A percentile compares a stretch with the other conserved stretches of the same genome.
phyloP scores from a whole-genome alignment of 1,140 invertebrate species.

The Ceratina calcarata region DNA sequence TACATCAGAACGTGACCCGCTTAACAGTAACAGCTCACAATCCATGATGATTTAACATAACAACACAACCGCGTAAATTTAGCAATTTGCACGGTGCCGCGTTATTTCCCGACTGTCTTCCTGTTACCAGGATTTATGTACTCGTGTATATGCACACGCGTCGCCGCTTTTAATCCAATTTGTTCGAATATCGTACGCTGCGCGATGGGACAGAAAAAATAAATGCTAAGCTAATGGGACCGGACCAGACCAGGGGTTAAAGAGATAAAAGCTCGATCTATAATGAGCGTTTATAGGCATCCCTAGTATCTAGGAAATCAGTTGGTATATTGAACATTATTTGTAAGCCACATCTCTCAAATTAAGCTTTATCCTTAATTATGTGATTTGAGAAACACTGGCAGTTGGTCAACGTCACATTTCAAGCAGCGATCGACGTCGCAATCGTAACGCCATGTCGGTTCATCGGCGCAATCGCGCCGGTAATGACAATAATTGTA shows the following conservation, averaged over 20 bases:
- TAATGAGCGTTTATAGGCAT: constrained; percentile 23
- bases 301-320: constrained; percentile 12
- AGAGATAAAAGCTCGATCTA: constrained; percentile 19
- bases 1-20: constrained; percentile 23
- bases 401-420: constrained; percentile 4
- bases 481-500: constrained; percentile 57
- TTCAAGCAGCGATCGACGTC: constrained; percentile 44
- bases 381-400: constrained; percentile 37
- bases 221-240: not conserved
- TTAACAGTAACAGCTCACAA: constrained; percentile 10
- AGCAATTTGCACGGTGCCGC: constrained; percentile 45
- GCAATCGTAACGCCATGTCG: constrained; percentile 10
- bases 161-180: constrained; percentile 31
- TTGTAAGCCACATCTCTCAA: constrained; percentile 20
- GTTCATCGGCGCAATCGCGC: constrained; percentile 32
- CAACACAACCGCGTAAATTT: constrained; percentile 40
- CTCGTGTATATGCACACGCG: not conserved
- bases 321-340: not conserved
- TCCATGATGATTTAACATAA: constrained; percentile 34
- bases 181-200: constrained; percentile 14
- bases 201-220: not conserved
- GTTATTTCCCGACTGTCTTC: constrained; percentile 34
- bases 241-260: not conserved
- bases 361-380: not conserved
- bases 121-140: constrained; percentile 17